Evolutionary conservation across 2,113 vertebrate species (phyloP).

Genomic region (Pionites leucogaster): DNA sequence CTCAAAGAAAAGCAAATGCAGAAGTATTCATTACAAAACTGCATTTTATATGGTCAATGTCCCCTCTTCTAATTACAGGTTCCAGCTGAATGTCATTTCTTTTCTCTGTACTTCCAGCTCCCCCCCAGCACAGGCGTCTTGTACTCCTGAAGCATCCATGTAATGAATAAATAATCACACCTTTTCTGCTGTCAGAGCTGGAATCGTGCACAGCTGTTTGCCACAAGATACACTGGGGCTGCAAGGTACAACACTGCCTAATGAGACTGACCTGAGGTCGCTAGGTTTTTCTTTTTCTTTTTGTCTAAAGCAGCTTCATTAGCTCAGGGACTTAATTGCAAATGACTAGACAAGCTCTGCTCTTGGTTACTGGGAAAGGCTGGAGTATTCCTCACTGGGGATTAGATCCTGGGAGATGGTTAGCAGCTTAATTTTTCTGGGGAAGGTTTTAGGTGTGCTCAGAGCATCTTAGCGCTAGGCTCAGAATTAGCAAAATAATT

Average conservation of each 20-base stretch:
- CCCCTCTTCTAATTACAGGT: slow-evolving; percentile 44
- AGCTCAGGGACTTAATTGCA: slow-evolving; percentile 60
- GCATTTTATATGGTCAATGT: slow-evolving; percentile 30
- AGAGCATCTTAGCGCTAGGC: slow-evolving; percentile 2
- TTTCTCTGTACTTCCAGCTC: neutral
- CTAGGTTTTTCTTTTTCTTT: neutral
- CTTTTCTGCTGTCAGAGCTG: slow-evolving; percentile 59
- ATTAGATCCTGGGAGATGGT: slow-evolving; percentile 29
- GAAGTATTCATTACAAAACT: slow-evolving; percentile 62
- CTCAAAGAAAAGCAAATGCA: slow-evolving; percentile 31
- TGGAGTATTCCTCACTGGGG: slow-evolving; percentile 25
- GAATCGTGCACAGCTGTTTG: slow-evolving; percentile 61
- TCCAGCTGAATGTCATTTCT: slow-evolving; percentile 39
- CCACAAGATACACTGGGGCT: slow-evolving; percentile 39
- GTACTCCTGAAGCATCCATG: neutral
- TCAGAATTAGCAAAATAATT: slow-evolving; percentile 60
- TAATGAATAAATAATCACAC: slow-evolving; percentile 68
- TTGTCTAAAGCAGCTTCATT: slow-evolving; percentile 35
- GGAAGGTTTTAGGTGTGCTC: slow-evolving; percentile 50
- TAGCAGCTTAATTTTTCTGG: slow-evolving; percentile 34
- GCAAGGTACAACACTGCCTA: slow-evolving; percentile 58
- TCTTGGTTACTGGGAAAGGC: slow-evolving; percentile 37
- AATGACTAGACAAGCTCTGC: slow-evolving; percentile 42
- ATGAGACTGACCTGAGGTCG: slow-evolving; percentile 63
- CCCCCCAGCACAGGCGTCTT: neutral